phyloP scores from a whole-genome alignment of 2,797 vertebrate genomes.

The Poliocrania exsul region DNA sequence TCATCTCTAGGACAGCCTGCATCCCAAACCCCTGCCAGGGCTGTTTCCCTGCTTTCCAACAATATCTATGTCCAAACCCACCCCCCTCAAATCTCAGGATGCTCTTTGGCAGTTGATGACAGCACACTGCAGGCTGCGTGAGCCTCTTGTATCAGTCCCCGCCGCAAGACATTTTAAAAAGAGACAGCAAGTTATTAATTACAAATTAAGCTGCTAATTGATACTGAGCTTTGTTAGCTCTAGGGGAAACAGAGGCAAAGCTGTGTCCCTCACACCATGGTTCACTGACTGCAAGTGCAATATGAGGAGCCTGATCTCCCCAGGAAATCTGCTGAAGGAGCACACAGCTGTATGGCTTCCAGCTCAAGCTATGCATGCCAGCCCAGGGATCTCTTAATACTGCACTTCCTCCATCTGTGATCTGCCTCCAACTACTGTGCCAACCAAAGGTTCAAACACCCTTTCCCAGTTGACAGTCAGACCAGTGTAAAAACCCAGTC shows the following conservation, averaged over 20 bases:
- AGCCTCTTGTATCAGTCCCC: neutral
- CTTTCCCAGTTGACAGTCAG: neutral
- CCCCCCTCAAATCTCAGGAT: neutral
- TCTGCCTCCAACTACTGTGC: neutral
- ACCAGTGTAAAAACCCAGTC: neutral
- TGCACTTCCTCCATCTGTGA: neutral
- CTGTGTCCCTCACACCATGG: neutral
- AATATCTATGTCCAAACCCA: neutral
- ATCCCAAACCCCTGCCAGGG: too few relatives aligned
- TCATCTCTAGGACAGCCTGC: neutral
- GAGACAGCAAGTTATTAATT: neutral
- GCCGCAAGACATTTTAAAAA: neutral
- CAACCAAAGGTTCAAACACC: neutral
- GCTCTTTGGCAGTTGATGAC: rapidly evolving
- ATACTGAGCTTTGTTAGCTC: neutral
- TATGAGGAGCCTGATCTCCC: neutral
- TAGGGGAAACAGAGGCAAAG: neutral
- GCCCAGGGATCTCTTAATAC: neutral
- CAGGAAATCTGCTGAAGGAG: neutral
- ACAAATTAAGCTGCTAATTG: conserved; percentile 25
- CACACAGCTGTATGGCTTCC: rapidly evolving
- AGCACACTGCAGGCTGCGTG: rapidly evolving
- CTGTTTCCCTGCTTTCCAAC: neutral
- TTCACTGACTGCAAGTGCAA: neutral
- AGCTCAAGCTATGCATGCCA: rapidly evolving